These are phyloP conservation scores for Ranitomeya imitator DNA, from an alignment of 2,113 vertebrate species.

Conservation along the genomic window DNA sequence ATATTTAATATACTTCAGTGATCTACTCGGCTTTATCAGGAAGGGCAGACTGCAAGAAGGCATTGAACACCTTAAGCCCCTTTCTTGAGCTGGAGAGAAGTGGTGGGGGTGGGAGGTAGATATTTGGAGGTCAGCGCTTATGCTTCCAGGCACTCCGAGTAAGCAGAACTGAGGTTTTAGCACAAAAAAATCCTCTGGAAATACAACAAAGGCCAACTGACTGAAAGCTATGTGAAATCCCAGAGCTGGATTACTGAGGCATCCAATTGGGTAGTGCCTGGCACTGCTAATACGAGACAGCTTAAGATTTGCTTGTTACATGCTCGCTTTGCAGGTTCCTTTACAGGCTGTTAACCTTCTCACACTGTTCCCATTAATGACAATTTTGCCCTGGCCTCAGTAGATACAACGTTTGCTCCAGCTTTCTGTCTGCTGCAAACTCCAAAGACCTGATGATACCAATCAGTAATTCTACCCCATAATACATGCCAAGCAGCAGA, in stretches of 20 bases:
- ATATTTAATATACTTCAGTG: not conserved
- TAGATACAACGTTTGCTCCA: not conserved
- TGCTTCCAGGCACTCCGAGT: not conserved
- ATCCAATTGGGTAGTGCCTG: slow-evolving; percentile 33
- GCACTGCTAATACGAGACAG: slow-evolving; percentile 46
- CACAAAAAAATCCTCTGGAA: slow-evolving; percentile 57
- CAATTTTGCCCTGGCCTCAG: not conserved
- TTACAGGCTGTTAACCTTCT: not conserved
- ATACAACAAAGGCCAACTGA: slow-evolving; percentile 58
- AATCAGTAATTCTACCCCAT: not conserved
- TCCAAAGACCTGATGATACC: not conserved
- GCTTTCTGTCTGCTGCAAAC: not conserved
- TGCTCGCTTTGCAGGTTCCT: not conserved
- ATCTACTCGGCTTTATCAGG: slow-evolving; percentile 1
- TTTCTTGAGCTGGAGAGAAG: not conserved
- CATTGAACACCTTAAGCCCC: slow-evolving; percentile 6
- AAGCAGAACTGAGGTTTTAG: slow-evolving; percentile 37
- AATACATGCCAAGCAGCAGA: not conserved
- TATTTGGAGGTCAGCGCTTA: not conserved
- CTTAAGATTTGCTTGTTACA: slow-evolving; percentile 34
- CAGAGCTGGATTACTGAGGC: slow-evolving; percentile 57
- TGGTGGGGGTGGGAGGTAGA: not conserved
- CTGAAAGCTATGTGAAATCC: slow-evolving; percentile 51
- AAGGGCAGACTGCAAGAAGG: not conserved
- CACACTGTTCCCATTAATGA: slow-evolving; percentile 11